phyloP scores from a whole-genome alignment of 2,113 vertebrate genomes.

The Tachysurus fulvidraco region DNA sequence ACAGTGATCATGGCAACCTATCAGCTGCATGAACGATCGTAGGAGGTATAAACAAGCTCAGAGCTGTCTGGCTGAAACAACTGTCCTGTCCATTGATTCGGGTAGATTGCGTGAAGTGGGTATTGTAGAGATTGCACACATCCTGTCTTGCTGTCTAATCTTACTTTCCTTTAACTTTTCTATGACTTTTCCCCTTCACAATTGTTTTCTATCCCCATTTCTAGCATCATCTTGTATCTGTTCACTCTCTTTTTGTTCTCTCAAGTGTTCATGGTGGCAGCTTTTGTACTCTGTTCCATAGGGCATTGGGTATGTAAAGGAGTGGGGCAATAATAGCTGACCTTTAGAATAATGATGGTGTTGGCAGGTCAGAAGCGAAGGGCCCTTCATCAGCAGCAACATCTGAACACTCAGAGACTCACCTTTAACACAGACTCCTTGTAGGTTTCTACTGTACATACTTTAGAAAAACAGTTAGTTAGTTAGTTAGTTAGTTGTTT shows the following conservation, averaged over 20 bases:
- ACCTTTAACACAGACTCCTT: slow-evolving; percentile 21
- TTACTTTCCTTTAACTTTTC: too few species aligned
- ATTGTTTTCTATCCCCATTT: not conserved
- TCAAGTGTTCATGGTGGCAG: not conserved
- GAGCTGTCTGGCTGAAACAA: slow-evolving; percentile 42
- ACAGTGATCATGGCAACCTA: slow-evolving; percentile 35
- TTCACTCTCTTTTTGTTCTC: not conserved
- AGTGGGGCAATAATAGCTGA: slow-evolving; percentile 37
- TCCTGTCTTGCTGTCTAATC: slow-evolving; percentile 2
- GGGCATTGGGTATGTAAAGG: slow-evolving; percentile 11
- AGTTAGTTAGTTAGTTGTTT: not conserved
- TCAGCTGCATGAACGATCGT: slow-evolving; percentile 43
- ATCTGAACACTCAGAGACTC: slow-evolving; percentile 2
- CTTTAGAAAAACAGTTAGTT: slow-evolving; percentile 32
- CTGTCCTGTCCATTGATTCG: slow-evolving; percentile 37
- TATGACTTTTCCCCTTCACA: not conserved
- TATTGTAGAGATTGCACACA: not conserved
- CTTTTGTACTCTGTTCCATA: slow-evolving; percentile 3
- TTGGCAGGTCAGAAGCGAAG: slow-evolving; percentile 14
- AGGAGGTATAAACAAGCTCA: slow-evolving; percentile 40
- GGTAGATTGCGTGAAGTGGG: slow-evolving; percentile 26
- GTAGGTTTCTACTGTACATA: not conserved
- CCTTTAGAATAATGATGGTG: slow-evolving; percentile 45
- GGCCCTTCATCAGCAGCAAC: slow-evolving; percentile 6
- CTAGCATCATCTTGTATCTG: not conserved